phyloP scores from a whole-genome alignment of 2,113 vertebrate species.

The Lonchura striata region DNA sequence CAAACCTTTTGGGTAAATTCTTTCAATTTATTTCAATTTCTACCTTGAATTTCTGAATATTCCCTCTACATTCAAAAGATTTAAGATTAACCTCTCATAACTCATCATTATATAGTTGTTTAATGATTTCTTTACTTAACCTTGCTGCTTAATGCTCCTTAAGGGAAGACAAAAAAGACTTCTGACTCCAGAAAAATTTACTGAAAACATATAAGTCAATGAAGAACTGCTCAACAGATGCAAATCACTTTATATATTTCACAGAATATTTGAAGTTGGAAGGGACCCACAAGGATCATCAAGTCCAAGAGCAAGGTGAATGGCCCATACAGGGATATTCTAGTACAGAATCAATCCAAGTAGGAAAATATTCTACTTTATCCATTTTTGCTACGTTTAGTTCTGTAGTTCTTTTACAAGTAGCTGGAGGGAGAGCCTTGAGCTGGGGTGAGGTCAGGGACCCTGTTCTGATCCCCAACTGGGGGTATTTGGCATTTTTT shows the following conservation, averaged over 20 bases:
- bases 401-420: neutral
- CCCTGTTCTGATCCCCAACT: rapidly evolving
- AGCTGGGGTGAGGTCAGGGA: too few species aligned
- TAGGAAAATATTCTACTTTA: neutral
- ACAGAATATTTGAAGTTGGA: neutral
- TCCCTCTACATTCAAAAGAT: neutral
- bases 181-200: neutral
- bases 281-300: neutral
- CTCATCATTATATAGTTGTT: slow-evolving; percentile 86
- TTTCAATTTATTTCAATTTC: neutral
- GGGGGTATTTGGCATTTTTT: rapidly evolving
- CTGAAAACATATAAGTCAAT: neutral
- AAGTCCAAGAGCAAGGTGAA: neutral
- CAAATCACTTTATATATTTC: neutral
- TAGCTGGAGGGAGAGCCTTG: neutral
- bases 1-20: neutral
- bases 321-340: neutral
- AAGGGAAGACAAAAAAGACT: slow-evolving; percentile 24
- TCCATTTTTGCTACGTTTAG: neutral
- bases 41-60: neutral
- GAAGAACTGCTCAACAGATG: neutral
- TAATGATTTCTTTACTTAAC: slow-evolving; percentile 88
- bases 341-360: neutral
- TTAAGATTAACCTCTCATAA: slow-evolving; percentile 81
- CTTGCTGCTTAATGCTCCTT: slow-evolving; percentile 88